These are phyloP conservation scores for Nettapus auritus DNA, from an alignment of 2,113 vertebrate species.

Conservation along the genomic window DNA sequence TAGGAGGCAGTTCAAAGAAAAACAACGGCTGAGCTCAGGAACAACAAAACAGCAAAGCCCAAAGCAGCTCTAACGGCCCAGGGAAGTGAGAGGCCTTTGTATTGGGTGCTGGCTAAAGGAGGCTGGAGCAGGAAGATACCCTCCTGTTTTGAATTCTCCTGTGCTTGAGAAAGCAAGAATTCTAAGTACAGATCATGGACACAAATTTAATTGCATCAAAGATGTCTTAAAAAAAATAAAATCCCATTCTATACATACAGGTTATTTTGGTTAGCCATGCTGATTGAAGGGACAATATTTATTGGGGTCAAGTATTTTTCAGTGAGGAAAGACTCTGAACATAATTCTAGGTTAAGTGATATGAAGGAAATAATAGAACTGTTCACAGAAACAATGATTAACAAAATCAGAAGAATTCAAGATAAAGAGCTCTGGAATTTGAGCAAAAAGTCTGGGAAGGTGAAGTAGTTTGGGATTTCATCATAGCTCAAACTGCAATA, in stretches of 20 bases:
- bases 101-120: neutral
- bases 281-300: neutral
- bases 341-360: neutral
- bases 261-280: neutral
- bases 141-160: neutral
- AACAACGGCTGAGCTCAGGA: neutral
- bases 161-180: neutral
- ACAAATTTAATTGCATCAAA: conserved; percentile 9
- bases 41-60: neutral
- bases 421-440: conserved; percentile 6
- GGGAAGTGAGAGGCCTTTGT: neutral
- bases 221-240: neutral
- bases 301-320: neutral
- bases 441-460: neutral
- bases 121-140: neutral
- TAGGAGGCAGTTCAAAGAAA: neutral
- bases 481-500: neutral
- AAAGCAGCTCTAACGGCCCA: neutral
- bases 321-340: neutral
- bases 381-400: neutral
- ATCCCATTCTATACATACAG: neutral
- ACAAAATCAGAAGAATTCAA: neutral
- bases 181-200: neutral
- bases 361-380: neutral
- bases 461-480: conserved; percentile 20